phyloP scores from a whole-genome alignment of 2,797 vertebrate species.

The Chlorospingus semifuscus region DNA sequence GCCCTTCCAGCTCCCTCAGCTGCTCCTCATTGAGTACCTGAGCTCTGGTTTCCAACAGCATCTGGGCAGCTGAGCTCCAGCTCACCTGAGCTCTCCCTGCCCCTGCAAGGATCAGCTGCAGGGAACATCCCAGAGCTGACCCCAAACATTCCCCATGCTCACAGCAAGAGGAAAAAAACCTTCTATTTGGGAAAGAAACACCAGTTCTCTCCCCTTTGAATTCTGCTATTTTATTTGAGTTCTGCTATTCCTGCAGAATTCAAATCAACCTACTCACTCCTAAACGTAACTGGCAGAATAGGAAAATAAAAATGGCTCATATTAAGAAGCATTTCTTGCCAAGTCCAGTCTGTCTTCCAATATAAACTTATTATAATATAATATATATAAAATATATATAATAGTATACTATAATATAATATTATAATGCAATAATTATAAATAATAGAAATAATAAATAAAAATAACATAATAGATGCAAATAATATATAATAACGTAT shows the following conservation, averaged over 20 bases:
- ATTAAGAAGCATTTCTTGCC: background rate
- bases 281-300: background rate
- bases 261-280: background rate
- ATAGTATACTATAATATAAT: too few relatives aligned
- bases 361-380: background rate
- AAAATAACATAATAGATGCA: too few relatives aligned
- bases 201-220: accelerated
- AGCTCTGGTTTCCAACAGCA: background rate
- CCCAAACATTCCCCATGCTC: accelerated
- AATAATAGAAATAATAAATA: too few relatives aligned
- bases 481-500: too few relatives aligned
- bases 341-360: background rate
- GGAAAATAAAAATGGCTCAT: background rate
- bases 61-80: background rate
- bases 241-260: accelerated
- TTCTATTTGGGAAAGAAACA: accelerated
- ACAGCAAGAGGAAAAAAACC: accelerated
- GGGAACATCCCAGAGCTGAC: background rate
- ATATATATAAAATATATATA: too few relatives aligned
- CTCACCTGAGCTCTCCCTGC: accelerated
- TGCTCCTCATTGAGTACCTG: accelerated
- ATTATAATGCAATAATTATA: too few relatives aligned
- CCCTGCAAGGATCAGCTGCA: accelerated
- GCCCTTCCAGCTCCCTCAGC: background rate
- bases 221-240: too few relatives aligned